A percentile compares a stretch with the other conserved stretches of the same genome.
Evolutionary conservation across 2,113 vertebrate species (phyloP).

Genomic region (Epinephelus moara): DNA sequence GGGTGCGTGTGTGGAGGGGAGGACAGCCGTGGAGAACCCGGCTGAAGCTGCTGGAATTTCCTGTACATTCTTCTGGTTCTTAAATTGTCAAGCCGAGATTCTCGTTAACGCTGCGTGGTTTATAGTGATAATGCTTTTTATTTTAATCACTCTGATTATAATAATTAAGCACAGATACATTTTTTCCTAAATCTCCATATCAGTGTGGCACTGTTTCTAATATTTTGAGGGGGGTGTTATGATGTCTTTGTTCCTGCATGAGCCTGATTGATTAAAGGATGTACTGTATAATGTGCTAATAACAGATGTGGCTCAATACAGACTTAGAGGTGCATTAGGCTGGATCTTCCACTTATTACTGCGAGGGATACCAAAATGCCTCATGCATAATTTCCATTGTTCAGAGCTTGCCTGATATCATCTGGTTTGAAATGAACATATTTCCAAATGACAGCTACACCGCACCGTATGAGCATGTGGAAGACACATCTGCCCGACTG

Average conservation of each 20-base stretch:
- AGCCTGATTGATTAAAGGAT: not conserved
- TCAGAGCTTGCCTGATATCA: constrained; percentile 32
- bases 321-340: not conserved
- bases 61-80: constrained; percentile 50
- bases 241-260: not conserved
- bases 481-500: constrained; percentile 35
- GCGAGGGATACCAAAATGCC: constrained; percentile 2
- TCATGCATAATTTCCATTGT: constrained; percentile 9
- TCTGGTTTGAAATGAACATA: constrained; percentile 44
- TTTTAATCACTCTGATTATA: constrained; percentile 27
- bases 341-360: constrained; percentile 17
- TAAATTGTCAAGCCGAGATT: constrained; percentile 21
- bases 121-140: constrained; percentile 16
- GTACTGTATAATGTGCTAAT: constrained; percentile 1
- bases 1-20: constrained; percentile 13
- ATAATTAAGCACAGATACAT: constrained; percentile 20
- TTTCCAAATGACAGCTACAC: constrained; percentile 49
- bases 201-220: not conserved
- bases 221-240: not conserved
- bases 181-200: constrained; percentile 5
- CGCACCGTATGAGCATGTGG: constrained; percentile 23
- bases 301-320: constrained; percentile 3
- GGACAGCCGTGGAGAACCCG: constrained; percentile 31
- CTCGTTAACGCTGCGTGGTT: constrained; percentile 24
- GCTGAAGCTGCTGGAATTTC: constrained; percentile 67